Conservation (phyloP, 1,140 invertebrate genomes). For the Diorhabda sublineata region DNA sequence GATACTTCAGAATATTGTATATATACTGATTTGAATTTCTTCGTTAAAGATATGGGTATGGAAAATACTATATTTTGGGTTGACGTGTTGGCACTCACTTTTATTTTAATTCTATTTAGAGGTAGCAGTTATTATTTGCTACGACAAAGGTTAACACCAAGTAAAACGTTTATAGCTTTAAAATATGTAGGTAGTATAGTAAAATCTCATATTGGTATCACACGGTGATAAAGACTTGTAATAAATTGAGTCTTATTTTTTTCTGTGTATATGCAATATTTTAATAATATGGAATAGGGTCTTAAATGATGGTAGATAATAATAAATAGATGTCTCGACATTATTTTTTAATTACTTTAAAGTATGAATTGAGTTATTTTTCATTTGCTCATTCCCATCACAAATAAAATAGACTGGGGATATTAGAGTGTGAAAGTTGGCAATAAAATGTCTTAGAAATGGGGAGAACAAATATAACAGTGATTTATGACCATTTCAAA, state of each 20-base stretch:
- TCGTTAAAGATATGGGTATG: conserved; percentile 61
- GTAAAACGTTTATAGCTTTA: conserved; percentile 55
- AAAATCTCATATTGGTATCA: conserved; percentile 36
- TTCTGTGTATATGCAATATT: too few relatives aligned
- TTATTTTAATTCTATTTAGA: conserved; percentile 58
- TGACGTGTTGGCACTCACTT: conserved; percentile 54
- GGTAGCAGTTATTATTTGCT: conserved; percentile 60
- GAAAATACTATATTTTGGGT: conserved; percentile 58
- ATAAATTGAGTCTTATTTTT: too few relatives aligned
- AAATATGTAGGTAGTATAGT: conserved; percentile 42
- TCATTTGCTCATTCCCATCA: too few relatives aligned
- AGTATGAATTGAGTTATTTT: too few relatives aligned
- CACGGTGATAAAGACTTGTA: conserved; percentile 23
- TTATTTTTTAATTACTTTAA: too few relatives aligned
- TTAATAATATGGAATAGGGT: too few relatives aligned
- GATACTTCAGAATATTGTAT: conserved; percentile 63
- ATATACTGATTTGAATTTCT: conserved; percentile 59
- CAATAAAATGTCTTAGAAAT: too few relatives aligned
- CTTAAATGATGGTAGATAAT: neutral
- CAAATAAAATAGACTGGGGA: too few relatives aligned
- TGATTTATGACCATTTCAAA: too few relatives aligned
- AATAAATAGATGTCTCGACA: neutral
- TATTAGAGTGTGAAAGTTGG: too few relatives aligned
- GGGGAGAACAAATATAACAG: too few relatives aligned
- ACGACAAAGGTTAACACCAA: conserved; percentile 60